Base-by-base conservation (phyloP, 2,888 invertebrate species). In the Lithosia quadra region DNA sequence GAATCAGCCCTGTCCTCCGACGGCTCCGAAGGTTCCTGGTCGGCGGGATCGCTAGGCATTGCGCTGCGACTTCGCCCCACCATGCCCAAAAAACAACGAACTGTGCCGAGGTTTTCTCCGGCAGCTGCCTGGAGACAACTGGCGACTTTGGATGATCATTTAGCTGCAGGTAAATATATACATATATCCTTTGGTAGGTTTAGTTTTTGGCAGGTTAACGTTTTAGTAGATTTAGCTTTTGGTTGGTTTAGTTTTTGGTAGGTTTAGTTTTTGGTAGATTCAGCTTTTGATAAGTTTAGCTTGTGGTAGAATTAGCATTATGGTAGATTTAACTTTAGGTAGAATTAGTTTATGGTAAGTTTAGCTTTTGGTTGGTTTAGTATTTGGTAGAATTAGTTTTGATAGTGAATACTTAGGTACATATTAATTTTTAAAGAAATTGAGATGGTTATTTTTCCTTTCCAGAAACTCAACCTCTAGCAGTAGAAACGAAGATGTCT, bases 51-150 rank as follows among this genome's bases (percentile, higher is more conserved):
- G 0, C 93, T 96, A 63, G 97, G 97, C 63, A 97, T 98, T 67
- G 96, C 97, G 33, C 90, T 98, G 65, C 96, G 97, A 71, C 91
- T 98, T 68, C 95, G 98, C 0, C 98, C 98, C 0, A 98, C 97
- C 0, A 86, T 98, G 75, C 98, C 98, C 1, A 97, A 97, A 86
- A 97, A 97, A 76, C 97, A 97, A 83, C 95, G 97, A 36, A 96
- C 97, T 75, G 96, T 97, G 65, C 97, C 98, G 0, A 92, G 97
- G 69, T 98, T 98, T 91, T 98, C 98, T 1, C 98, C 98, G 0
- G 96, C 97, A 0, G 97, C 97, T 0, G 98, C 98, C 0, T 98
- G 98, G 98, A 95, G 97, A 73, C 96, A 97, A 63, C 94, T 97
- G 7, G 96, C 97, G 9, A 93, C 95, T 1, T 86, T 97, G 34